Percentiles rank a stretch among this genome's conserved stretches.
These are phyloP conservation scores for Periophthalmus magnuspinnatus DNA, from an alignment of 2,797 vertebrate genomes.

Conservation along the genomic window DNA sequence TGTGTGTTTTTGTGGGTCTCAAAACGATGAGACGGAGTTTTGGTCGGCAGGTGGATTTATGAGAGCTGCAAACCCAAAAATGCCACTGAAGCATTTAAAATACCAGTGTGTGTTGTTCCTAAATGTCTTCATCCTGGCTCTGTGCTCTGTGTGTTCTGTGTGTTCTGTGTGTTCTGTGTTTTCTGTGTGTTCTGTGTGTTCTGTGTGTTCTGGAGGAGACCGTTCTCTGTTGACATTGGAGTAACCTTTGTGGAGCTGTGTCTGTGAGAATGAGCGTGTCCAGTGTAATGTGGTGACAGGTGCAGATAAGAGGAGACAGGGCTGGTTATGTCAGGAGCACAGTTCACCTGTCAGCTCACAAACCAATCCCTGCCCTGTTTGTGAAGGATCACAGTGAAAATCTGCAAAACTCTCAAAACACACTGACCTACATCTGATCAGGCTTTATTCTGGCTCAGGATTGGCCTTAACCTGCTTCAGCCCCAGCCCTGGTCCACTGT, in stretches of 20 bases:
- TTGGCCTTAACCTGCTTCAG: too few species aligned
- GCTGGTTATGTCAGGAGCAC: slow-evolving; percentile 62
- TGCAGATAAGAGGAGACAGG: slow-evolving; percentile 63
- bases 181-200: too few species aligned
- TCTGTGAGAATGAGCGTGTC: slow-evolving; percentile 56
- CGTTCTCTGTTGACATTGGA: slow-evolving; percentile 77
- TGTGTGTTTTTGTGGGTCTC: too few species aligned
- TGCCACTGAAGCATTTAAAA: slow-evolving; percentile 61
- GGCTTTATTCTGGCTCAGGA: not conserved
- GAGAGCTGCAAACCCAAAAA: slow-evolving; percentile 36
- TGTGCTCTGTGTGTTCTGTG: not conserved
- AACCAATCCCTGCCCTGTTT: not conserved
- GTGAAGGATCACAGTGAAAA: not conserved
- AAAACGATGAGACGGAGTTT: slow-evolving; percentile 52
- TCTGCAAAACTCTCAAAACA: not conserved
- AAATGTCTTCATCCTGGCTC: slow-evolving; percentile 70
- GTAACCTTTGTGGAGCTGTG: slow-evolving; percentile 73
- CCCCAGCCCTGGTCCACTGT: too few species aligned
- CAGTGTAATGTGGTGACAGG: slow-evolving; percentile 60
- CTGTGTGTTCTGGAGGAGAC: slow-evolving; percentile 48
- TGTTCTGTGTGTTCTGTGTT: slow-evolving; percentile 39
- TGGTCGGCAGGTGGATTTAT: slow-evolving; percentile 55
- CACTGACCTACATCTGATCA: not conserved
- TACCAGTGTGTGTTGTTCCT: slow-evolving; percentile 58
- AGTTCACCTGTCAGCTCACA: not conserved